Evolutionary conservation across 2,797 vertebrate species (phyloP), one percentile per base, ranked within the genome.

Genomic region (Galago senegalensis): DNA sequence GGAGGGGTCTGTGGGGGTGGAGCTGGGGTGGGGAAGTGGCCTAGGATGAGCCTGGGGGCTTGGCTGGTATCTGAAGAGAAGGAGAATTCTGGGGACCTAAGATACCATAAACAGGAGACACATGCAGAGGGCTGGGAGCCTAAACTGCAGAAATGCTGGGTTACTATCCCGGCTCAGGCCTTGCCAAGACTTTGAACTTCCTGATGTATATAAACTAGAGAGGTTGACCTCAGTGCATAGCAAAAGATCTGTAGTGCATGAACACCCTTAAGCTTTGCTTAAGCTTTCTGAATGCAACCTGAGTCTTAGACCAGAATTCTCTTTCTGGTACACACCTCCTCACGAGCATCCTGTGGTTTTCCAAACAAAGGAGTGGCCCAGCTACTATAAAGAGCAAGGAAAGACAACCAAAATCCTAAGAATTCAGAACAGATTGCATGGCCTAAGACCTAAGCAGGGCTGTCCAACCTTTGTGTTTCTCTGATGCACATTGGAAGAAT

Each of bases 1-100:
- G 60, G 29, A 81, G 12, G 23, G 0, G 9, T 2, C 20, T 9
- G 18, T 2, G 2, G 17, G 4, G 2, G 11, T 73, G 25, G 4
- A 20, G 3, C 3, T 72, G 4, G 4, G 3, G 80, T 9, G 27
- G 34, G 23, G 21, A n/a, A 29, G 17, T n/a, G 49, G 9, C 2
- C 56, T 5, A 20, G n/a, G n/a, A 46, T 58, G 43, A 81, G 43
- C 29, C 8, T 40, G 16, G 10, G 27, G 43, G 3, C 1, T 12
- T 43, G 20, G 20, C 2, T 85, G 25, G 16, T 12, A 23, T 40
- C 43, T 25, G 53, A 14, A 75, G 2, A 46, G n/a, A 27, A 65
- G 10, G 23, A n/a, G 14, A 2, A 86, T 5, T n/a, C 23, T 3
- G 14, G 31, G 16, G 21, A 58, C 20, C 27, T 2, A 27, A 60